Conservation (phyloP, 1,140 invertebrate genomes). For the Ridgeia piscesae region DNA sequence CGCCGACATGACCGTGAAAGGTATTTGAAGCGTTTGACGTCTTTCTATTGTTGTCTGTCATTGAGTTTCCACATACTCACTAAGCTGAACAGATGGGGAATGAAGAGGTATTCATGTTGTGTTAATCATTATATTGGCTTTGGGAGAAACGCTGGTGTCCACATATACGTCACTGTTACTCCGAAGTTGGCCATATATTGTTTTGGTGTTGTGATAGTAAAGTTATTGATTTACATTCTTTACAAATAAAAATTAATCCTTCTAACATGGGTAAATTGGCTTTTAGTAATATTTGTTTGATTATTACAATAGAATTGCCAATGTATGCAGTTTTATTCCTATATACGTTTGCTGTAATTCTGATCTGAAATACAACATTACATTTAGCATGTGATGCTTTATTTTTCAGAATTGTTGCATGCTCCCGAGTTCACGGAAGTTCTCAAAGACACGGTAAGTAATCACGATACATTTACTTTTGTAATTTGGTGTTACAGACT, state of each 20-base stretch:
- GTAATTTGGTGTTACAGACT: conserved; percentile 44
- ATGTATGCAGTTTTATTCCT: too few relatives aligned
- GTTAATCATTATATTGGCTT: neutral
- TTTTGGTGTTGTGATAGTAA: neutral
- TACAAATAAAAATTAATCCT: neutral
- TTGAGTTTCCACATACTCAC: neutral
- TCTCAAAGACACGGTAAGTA: conserved; percentile 71
- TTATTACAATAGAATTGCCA: neutral
- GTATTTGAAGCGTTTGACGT: conserved; percentile 25
- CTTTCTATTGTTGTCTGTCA: neutral
- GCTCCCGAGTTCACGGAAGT: conserved; percentile 83
- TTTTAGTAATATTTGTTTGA: neutral
- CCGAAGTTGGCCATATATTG: neutral
- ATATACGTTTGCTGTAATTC: too few relatives aligned
- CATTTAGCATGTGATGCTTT: neutral
- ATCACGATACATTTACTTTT: neutral
- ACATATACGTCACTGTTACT: neutral
- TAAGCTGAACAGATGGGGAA: too few relatives aligned
- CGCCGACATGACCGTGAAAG: conserved; percentile 43
- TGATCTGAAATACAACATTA: too few relatives aligned
- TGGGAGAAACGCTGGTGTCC: neutral
- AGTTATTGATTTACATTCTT: neutral
- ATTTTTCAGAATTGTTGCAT: conserved; percentile 32
- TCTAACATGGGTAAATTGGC: neutral
- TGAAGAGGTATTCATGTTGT: too few relatives aligned